Base-by-base conservation (phyloP, 2,113 vertebrate genomes). In the Greenwoodochromis staneri region DNA sequence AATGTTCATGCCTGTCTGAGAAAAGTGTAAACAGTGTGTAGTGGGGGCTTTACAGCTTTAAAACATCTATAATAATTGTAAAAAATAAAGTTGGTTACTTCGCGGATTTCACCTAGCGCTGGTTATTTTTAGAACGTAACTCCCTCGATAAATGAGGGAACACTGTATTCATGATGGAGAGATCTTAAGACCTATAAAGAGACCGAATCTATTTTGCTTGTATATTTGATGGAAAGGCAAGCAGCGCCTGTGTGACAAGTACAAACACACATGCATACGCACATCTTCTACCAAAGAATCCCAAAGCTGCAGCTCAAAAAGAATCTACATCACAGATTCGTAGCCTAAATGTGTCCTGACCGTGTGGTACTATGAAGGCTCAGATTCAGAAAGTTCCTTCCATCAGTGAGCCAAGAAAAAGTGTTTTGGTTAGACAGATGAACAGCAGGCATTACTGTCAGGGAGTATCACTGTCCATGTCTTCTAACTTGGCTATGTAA, bases 401-500 rank as follows among this genome's bases (percentile, higher is more conserved):
- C 51, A 7, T 51, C 19, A 2, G 31, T 5, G 66, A 81, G 90
- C 90, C 86, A 90, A 94, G 91, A 90, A 82, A 88, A 87, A 89
- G 88, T 87, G 85, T 59, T 85, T 21, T 81, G 83, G 90, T 86
- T 47, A 51, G 81, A 80, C 45, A 57, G 85, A 90, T 63, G 88
- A 91, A 83, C 81, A 87, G 85, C 83, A 47, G 55, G 73, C 83
- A 84, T 92, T 93, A 93, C 93, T 94, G 94, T 94, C 94, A 94
- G 73, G 54, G 82, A 82, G 63, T 16, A 95, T 95, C 90, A 93
- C 69, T 36, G 76, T 92, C 85, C 66, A 16, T 55, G 91, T 89
- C 82, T 85, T 82, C 59, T 85, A 84, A 87, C 89, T 93, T 10
- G 42, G 83, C 27, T 93, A 19, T 86, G 53, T 88, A 93, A 94